phyloP scores from a whole-genome alignment of 2,888 invertebrate species.

The Hypena proboscidalis region DNA sequence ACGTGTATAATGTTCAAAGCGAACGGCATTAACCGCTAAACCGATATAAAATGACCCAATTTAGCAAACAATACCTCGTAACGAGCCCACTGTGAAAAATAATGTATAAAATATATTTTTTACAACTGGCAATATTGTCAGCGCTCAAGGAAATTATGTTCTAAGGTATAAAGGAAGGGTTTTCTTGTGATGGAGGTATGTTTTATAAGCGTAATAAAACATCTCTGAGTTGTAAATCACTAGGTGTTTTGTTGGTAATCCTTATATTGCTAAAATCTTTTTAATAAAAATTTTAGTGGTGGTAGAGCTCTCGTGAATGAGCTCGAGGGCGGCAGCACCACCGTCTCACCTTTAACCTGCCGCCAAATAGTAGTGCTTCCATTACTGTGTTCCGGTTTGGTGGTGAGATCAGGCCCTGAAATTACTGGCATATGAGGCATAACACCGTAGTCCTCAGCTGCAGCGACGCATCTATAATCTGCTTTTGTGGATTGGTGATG shows the following conservation, averaged over 20 bases:
- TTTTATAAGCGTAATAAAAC: slow-evolving; percentile 76
- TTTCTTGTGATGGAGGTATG: slow-evolving; percentile 58
- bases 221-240: slow-evolving; percentile 72
- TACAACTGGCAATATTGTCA: slow-evolving; percentile 57
- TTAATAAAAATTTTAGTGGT: too few species aligned
- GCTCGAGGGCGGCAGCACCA: too few species aligned
- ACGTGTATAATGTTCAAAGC: slow-evolving; percentile 21
- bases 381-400: too few species aligned
- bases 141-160: slow-evolving; percentile 58
- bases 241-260: slow-evolving; percentile 55
- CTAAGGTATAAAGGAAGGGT: slow-evolving; percentile 59
- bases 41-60: slow-evolving; percentile 46
- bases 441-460: too few species aligned
- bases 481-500: too few species aligned
- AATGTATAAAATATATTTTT: slow-evolving; percentile 49
- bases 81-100: slow-evolving; percentile 43
- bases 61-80: slow-evolving; percentile 42
- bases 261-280: slow-evolving; percentile 57
- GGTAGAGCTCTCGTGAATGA: too few species aligned
- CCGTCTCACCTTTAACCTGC: too few species aligned
- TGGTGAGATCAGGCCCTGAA: too few species aligned
- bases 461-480: too few species aligned
- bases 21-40: slow-evolving; percentile 37
- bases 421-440: too few species aligned
- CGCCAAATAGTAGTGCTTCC: too few species aligned